phyloP scores from a whole-genome alignment of 2,797 vertebrate genomes.

The Pempheris klunzingeri region DNA sequence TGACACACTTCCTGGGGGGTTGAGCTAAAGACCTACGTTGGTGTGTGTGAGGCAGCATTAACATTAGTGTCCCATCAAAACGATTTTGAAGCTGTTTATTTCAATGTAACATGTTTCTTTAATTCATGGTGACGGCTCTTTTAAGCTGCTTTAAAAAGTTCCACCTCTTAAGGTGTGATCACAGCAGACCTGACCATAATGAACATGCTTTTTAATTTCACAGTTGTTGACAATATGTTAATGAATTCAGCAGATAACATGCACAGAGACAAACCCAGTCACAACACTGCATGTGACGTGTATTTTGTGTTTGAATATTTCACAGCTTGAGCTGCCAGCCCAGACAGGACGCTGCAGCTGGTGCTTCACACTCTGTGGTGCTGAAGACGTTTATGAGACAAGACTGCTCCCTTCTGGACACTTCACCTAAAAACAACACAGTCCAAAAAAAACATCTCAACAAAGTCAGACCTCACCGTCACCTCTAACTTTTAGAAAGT shows the following conservation, averaged over 20 bases:
- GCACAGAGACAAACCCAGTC: neutral
- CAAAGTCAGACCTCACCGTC: neutral
- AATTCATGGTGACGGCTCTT: no score
- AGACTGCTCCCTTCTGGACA: conserved; percentile 72
- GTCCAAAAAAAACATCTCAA: neutral
- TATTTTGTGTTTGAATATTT: neutral
- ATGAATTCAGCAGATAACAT: conserved; percentile 5
- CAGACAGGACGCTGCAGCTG: neutral
- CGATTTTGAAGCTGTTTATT: no score
- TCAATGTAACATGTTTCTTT: no score
- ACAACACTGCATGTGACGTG: neutral
- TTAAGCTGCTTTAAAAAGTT: no score
- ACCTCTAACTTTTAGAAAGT: neutral
- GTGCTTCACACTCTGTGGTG: neutral
- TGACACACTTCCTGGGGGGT: no score
- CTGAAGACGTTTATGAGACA: conserved; percentile 28
- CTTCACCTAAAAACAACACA: conserved; percentile 16
- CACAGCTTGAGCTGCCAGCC: neutral
- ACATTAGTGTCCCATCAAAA: no score
- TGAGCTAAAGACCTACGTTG: no score
- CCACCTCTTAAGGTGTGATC: no score
- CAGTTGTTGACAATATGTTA: neutral
- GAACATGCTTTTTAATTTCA: no score
- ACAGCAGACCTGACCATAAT: no score
- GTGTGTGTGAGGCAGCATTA: no score